Conservation (phyloP, 2,797 vertebrate genomes). For the Danio albolineatus region DNA sequence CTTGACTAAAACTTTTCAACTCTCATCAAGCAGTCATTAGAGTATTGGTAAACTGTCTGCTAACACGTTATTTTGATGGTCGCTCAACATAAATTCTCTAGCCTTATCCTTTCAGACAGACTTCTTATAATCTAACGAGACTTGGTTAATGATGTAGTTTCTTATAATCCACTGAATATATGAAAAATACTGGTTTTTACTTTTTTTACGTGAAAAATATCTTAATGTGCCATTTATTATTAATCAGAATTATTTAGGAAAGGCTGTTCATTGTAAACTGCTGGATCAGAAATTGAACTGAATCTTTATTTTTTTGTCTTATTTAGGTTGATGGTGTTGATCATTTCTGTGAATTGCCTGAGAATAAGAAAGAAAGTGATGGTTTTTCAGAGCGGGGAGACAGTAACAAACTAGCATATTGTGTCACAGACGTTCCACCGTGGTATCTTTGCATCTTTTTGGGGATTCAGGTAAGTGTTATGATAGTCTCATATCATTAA, state of each 20-base stretch:
- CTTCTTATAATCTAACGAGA: no score
- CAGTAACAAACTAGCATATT: slow-evolving; percentile 81
- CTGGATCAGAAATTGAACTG: not conserved
- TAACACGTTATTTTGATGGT: no score
- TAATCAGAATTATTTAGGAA: no score
- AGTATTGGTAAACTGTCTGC: no score
- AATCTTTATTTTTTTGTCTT: no score
- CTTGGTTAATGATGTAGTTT: not conserved
- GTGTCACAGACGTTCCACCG: slow-evolving; percentile 87
- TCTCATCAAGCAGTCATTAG: no score
- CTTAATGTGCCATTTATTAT: no score
- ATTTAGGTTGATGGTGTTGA: slow-evolving; percentile 76
- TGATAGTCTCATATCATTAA: not conserved
- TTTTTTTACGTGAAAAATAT: no score
- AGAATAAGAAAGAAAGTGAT: slow-evolving; percentile 40
- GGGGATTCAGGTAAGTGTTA: slow-evolving; percentile 87
- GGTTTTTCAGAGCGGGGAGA: slow-evolving; percentile 53
- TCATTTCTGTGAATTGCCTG: slow-evolving; percentile 69
- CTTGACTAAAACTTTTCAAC: no score
- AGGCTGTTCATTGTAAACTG: not conserved
- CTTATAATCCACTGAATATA: not conserved
- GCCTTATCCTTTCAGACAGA: no score
- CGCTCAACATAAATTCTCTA: no score
- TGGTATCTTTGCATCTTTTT: slow-evolving; percentile 95
- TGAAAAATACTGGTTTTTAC: no score